Conservation (phyloP, 2,888 invertebrate species). For the Cactoblastis cactorum region DNA sequence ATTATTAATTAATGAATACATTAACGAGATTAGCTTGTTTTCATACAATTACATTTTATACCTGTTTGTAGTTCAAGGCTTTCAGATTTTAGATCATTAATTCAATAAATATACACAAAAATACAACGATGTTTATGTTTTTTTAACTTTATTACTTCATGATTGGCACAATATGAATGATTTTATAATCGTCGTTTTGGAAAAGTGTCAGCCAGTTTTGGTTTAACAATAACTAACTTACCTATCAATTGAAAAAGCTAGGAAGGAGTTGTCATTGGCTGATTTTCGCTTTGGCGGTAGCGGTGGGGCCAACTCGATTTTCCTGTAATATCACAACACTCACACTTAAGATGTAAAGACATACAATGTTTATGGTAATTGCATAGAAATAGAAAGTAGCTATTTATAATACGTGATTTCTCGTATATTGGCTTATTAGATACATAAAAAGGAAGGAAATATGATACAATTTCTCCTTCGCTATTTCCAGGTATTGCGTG, state of each 20-base stretch:
- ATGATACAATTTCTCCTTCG: too few relatives aligned
- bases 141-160: too few relatives aligned
- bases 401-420: background rate
- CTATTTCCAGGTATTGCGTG: too few relatives aligned
- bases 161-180: too few relatives aligned
- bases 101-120: background rate
- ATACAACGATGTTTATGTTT: background rate
- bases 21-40: background rate
- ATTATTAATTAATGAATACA: constrained; percentile 1
- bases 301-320: constrained; percentile 86
- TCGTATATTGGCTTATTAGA: background rate
- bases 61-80: constrained; percentile 4
- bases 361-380: constrained; percentile 7
- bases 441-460: background rate
- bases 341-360: constrained; percentile 30
- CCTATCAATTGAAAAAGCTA: constrained; percentile 81
- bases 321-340: constrained; percentile 68
- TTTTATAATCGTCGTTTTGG: too few relatives aligned
- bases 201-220: too few relatives aligned
- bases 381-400: constrained; percentile 8
- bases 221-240: constrained; percentile 51
- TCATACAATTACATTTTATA: background rate
- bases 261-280: constrained; percentile 70
- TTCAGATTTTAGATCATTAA: background rate
- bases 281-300: constrained; percentile 87